These are phyloP conservation scores for Oryzias sinensis DNA, from an alignment of 2,797 vertebrate species.

Conservation along the genomic window DNA sequence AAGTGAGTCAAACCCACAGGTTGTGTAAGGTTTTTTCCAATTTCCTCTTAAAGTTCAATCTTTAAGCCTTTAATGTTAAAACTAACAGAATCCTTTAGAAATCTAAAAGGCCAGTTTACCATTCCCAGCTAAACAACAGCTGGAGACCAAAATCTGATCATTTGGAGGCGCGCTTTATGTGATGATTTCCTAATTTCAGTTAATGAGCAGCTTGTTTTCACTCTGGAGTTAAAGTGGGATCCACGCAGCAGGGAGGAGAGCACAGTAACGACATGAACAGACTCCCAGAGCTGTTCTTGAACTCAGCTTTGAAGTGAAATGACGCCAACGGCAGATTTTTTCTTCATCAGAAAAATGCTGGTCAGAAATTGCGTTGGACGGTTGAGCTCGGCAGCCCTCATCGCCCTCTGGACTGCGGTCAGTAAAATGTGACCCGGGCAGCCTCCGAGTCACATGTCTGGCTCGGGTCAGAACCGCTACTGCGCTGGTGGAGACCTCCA, in stretches of 20 bases:
- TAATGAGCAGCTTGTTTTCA: neutral
- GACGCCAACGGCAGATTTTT: neutral
- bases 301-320: neutral
- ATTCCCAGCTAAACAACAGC: neutral
- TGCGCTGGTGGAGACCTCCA: conserved; percentile 12
- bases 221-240: neutral
- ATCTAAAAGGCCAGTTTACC: neutral
- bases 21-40: too few species aligned
- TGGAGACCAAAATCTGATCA: neutral
- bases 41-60: too few species aligned
- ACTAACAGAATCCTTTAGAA: neutral
- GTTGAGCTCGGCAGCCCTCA: neutral
- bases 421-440: conserved; percentile 1
- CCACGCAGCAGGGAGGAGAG: neutral
- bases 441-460: conserved; percentile 5
- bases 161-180: neutral
- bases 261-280: neutral
- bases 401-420: conserved; percentile 2
- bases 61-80: too few species aligned
- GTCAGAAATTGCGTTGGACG: neutral
- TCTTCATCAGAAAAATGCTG: neutral
- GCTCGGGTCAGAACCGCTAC: neutral
- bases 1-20: too few species aligned
- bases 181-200: neutral
- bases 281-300: neutral